A percentile compares a stretch with the other conserved stretches of the same genome.
Evolutionary conservation across 2,888 invertebrate species (phyloP).

Genomic region (Drosophila histrio): DNA sequence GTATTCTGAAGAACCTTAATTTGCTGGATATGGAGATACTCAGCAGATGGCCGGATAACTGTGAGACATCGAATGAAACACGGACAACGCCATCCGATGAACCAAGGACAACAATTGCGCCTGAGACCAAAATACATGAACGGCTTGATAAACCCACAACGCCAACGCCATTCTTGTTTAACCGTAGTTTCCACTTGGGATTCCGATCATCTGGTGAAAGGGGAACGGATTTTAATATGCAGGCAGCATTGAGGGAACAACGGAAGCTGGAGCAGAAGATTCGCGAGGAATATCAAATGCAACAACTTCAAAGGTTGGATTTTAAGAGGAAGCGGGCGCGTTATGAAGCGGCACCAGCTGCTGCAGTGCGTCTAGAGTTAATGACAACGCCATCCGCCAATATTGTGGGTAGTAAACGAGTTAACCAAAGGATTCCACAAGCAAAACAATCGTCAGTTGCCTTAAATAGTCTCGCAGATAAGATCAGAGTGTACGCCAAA

Average conservation of each 20-base stretch:
- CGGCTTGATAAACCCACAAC: conserved; percentile 21
- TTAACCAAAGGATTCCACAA: not conserved
- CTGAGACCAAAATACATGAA: conserved; percentile 6
- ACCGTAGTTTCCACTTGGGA: conserved; percentile 46
- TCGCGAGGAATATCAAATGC: conserved; percentile 42
- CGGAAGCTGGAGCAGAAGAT: conserved; percentile 53
- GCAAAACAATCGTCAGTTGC: not conserved
- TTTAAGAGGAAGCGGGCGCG: conserved; percentile 31
- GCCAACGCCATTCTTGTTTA: not conserved
- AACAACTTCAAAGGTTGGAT: conserved; percentile 1
- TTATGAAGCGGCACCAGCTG: conserved; percentile 37
- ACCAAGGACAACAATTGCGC: not conserved
- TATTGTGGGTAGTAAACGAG: not conserved
- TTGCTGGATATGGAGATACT: conserved; percentile 42
- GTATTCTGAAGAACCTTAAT: conserved; percentile 42
- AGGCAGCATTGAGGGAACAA: conserved; percentile 41
- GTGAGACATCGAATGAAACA: not conserved
- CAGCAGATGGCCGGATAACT: conserved; percentile 2
- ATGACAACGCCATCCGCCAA: conserved; percentile 1
- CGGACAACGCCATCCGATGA: not conserved
- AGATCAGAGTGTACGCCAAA: not conserved
- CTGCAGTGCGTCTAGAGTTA: conserved; percentile 36
- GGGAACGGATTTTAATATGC: conserved; percentile 9
- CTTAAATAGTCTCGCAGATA: not conserved
- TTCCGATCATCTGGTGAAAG: conserved; percentile 7